phyloP scores from a whole-genome alignment of 1,140 invertebrate genomes.

The Brachionus paranguensis region DNA sequence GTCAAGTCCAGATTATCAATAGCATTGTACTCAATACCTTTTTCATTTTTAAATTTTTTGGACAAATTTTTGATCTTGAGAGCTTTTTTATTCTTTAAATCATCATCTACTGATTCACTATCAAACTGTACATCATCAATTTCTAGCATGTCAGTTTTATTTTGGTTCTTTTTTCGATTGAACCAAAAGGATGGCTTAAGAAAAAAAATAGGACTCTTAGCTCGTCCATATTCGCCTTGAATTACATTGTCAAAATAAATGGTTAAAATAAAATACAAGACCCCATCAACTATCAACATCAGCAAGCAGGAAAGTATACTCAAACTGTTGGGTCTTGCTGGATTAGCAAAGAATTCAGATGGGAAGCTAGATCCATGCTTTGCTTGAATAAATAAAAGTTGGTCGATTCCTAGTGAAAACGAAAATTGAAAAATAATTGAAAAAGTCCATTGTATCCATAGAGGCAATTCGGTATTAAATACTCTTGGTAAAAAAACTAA shows the following conservation, averaged over 20 bases:
- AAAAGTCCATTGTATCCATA: neutral
- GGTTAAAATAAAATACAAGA: conserved; percentile 12
- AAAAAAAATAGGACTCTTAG: neutral
- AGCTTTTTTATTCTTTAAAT: conserved; percentile 21
- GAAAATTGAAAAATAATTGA: conserved; percentile 13
- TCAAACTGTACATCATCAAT: neutral
- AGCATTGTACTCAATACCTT: neutral
- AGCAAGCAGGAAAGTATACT: neutral
- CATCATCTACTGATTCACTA: neutral
- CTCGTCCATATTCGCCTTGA: conserved; percentile 26
- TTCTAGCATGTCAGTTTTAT: neutral
- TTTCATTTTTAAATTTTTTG: conserved; percentile 40
- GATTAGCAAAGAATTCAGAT: conserved; percentile 9
- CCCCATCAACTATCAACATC: conserved; percentile 9
- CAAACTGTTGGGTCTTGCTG: conserved; percentile 8
- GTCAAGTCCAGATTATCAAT: conserved; percentile 35
- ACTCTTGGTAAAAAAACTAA: conserved; percentile 7
- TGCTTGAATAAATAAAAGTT: neutral
- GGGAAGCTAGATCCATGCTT: neutral
- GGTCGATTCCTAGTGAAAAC: conserved; percentile 26
- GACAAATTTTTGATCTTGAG: neutral
- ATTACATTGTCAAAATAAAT: conserved; percentile 39
- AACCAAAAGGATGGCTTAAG: conserved; percentile 42
- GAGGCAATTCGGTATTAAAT: neutral
- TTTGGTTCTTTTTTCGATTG: conserved; percentile 51